A percentile compares a stretch with the other conserved stretches of the same genome.
phyloP scores from a whole-genome alignment of 2,113 vertebrate species.

The Chaetops frenatus region DNA sequence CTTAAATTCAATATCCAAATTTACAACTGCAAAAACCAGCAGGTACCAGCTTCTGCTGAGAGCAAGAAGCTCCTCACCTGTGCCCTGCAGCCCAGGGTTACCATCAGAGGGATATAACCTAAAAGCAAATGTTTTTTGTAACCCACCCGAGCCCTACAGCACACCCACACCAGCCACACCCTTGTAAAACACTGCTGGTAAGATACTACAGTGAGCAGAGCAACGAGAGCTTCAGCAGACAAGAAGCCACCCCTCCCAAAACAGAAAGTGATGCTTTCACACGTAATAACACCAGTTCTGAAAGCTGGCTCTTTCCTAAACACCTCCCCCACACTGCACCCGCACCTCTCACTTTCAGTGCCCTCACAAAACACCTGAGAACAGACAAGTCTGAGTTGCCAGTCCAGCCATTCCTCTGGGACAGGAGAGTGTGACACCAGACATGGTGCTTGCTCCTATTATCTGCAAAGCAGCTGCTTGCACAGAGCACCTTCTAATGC shows the following conservation, averaged over 20 bases:
- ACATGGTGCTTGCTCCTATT: neutral
- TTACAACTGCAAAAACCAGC: neutral
- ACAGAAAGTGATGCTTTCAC: neutral
- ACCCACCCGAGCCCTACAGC: neutral
- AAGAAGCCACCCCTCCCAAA: neutral
- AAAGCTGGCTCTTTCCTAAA: neutral
- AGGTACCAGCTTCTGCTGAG: neutral
- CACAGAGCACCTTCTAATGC: neutral
- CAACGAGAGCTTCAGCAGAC: neutral
- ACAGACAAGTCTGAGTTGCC: neutral
- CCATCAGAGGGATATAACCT: neutral
- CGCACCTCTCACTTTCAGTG: neutral
- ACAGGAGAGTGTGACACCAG: neutral
- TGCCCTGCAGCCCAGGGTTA: neutral
- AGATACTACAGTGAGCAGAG: neutral
- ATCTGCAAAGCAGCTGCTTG: neutral
- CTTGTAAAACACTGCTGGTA: neutral
- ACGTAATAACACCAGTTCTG: accelerated
- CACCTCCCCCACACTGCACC: accelerated
- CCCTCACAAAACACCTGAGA: neutral
- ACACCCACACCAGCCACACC: neutral
- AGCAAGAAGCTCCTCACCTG: neutral
- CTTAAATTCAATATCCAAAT: neutral
- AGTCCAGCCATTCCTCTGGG: neutral
- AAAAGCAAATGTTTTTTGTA: neutral